Percentiles rank a stretch among this genome's conserved stretches.
These are phyloP conservation scores for Argyrosomus japonicus DNA, from an alignment of 2,113 vertebrate species.

Conservation along the genomic window DNA sequence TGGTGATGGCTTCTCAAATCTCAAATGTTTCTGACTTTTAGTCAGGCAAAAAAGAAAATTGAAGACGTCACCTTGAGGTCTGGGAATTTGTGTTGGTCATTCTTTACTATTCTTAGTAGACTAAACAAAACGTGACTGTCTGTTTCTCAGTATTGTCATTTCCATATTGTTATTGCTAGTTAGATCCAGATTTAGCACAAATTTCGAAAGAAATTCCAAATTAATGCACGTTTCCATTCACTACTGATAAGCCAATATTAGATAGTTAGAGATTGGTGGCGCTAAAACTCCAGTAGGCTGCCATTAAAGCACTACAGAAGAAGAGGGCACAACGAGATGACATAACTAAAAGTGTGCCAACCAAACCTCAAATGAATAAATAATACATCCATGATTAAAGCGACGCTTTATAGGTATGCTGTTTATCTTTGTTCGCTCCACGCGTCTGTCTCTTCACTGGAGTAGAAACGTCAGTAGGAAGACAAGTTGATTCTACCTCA, in stretches of 20 bases:
- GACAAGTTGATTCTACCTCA: background rate
- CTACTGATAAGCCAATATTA: background rate
- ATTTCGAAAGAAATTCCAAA: background rate
- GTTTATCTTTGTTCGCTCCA: too few species aligned
- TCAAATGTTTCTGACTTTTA: background rate
- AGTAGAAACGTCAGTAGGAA: background rate
- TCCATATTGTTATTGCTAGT: background rate
- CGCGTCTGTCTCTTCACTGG: background rate
- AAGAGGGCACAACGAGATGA: too few species aligned
- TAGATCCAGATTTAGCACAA: background rate
- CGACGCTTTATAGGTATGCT: too few species aligned
- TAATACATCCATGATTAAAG: background rate
- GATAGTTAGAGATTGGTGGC: background rate
- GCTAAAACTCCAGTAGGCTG: too few species aligned
- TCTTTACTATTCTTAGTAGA: background rate
- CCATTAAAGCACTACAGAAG: too few species aligned
- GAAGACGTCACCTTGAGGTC: background rate
- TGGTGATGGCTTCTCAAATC: background rate
- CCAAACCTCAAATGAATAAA: background rate
- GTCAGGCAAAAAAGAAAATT: background rate
- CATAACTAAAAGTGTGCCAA: background rate
- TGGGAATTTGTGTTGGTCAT: background rate
- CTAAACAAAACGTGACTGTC: background rate
- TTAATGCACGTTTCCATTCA: background rate
- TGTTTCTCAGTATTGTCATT: background rate